Evolutionary conservation across 2,888 invertebrate genomes (phyloP).

Genomic region (Orthonevra nobilis): DNA sequence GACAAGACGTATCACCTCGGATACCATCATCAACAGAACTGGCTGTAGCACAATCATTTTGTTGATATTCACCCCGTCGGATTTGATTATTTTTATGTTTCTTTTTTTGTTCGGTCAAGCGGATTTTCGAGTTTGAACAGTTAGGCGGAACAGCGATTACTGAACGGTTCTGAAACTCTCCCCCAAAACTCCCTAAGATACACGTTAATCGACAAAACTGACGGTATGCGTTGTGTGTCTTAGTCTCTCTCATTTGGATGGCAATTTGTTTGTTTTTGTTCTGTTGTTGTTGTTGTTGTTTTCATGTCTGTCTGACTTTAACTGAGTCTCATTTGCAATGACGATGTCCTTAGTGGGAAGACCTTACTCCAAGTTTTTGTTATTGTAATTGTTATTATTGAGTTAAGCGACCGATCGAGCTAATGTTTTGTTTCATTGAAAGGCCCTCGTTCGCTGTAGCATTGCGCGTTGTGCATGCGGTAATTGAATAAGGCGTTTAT

Average conservation of each 20-base stretch:
- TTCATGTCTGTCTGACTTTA: conserved; percentile 51
- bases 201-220: conserved; percentile 48
- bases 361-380: conserved; percentile 54
- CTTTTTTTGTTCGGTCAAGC: conserved; percentile 14
- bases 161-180: conserved; percentile 60
- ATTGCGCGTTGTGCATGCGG: conserved; percentile 36
- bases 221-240: conserved; percentile 29
- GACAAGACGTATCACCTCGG: conserved; percentile 8
- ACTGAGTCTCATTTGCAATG: conserved; percentile 67
- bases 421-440: conserved; percentile 47
- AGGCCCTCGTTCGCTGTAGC: conserved; percentile 32
- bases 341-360: conserved; percentile 70
- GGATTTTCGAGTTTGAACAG: conserved; percentile 62
- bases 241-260: conserved; percentile 43
- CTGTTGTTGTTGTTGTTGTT: conserved; percentile 14
- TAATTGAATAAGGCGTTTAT: conserved; percentile 51
- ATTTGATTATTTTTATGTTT: background rate
- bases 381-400: conserved; percentile 27
- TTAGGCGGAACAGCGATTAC: conserved; percentile 67
- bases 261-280: conserved; percentile 25
- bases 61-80: conserved; percentile 8
- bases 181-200: conserved; percentile 64
- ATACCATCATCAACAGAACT: conserved; percentile 17
- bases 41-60: conserved; percentile 36
- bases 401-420: conserved; percentile 27